Percentiles rank a stretch among this genome's conserved stretches.
Evolutionary conservation across 2,888 invertebrate species (phyloP).

Genomic region (Cephus pulcher): DNA sequence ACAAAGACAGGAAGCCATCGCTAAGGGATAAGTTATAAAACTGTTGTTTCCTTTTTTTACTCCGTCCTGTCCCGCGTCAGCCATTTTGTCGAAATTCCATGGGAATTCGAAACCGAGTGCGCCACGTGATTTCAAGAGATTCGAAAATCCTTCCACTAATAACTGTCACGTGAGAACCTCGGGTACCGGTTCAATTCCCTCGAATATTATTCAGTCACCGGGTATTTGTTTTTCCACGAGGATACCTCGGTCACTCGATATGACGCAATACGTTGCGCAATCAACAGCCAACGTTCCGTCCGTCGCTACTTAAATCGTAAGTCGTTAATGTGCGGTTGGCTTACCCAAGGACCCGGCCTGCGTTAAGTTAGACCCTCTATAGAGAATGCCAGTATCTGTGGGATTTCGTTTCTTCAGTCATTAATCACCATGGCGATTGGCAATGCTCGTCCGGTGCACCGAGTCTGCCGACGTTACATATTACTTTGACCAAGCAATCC

Average conservation of each 20-base stretch:
- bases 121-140: neutral
- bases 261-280: neutral
- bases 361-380: neutral
- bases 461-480: neutral
- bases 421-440: slow-evolving; percentile 9
- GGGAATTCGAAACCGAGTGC: neutral
- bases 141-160: neutral
- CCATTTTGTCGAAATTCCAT: neutral
- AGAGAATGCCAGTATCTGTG: neutral
- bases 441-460: neutral
- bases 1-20: neutral
- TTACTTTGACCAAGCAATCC: neutral
- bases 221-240: neutral
- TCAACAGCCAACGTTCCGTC: neutral
- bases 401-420: neutral
- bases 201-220: neutral
- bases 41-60: neutral
- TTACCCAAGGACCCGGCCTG: neutral
- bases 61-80: neutral
- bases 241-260: neutral
- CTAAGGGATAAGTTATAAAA: neutral
- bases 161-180: too few relatives aligned
- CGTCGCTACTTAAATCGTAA: neutral
- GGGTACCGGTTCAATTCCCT: neutral
- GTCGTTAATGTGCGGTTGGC: neutral